A percentile compares a stretch with the other conserved stretches of the same genome.
Evolutionary conservation across 2,113 vertebrate species (phyloP).

Genomic region (Phaethon lepturus): DNA sequence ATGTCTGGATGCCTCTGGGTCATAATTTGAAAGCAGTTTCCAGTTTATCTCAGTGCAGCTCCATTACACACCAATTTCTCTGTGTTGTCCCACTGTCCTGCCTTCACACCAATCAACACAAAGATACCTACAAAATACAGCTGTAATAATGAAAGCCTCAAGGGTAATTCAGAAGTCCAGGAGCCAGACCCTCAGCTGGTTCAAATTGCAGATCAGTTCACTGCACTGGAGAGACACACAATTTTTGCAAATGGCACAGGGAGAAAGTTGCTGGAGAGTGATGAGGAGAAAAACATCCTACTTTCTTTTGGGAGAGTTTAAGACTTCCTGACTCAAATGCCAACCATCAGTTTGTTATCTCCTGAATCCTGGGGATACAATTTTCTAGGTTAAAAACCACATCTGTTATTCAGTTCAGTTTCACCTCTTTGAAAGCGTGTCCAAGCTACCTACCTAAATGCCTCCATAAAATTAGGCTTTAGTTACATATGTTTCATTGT

Average conservation of each 20-base stretch:
- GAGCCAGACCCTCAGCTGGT: background rate
- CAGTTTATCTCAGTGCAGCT: background rate
- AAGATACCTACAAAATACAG: background rate
- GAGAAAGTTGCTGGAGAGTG: background rate
- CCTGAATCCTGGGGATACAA: background rate
- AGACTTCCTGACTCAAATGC: constrained; percentile 17
- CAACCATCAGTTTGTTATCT: background rate
- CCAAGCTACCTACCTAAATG: constrained; percentile 37
- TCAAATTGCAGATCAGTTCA: background rate
- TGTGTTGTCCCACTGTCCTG: background rate
- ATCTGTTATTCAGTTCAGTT: constrained; percentile 42
- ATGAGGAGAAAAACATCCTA: background rate
- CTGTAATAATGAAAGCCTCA: constrained; percentile 23
- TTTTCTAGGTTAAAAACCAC: constrained; percentile 3
- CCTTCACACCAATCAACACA: background rate
- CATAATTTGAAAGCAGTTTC: background rate
- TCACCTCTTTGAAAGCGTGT: constrained; percentile 16
- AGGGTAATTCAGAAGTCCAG: background rate
- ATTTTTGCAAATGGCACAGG: background rate
- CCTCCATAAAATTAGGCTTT: constrained; percentile 47
- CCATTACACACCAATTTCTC: background rate
- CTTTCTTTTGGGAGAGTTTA: constrained; percentile 16
- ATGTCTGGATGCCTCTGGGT: background rate
- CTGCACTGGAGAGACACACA: background rate
- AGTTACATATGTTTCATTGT: constrained; percentile 59